phyloP scores from a whole-genome alignment of 2,113 vertebrate genomes.

The Tichodroma muraria region DNA sequence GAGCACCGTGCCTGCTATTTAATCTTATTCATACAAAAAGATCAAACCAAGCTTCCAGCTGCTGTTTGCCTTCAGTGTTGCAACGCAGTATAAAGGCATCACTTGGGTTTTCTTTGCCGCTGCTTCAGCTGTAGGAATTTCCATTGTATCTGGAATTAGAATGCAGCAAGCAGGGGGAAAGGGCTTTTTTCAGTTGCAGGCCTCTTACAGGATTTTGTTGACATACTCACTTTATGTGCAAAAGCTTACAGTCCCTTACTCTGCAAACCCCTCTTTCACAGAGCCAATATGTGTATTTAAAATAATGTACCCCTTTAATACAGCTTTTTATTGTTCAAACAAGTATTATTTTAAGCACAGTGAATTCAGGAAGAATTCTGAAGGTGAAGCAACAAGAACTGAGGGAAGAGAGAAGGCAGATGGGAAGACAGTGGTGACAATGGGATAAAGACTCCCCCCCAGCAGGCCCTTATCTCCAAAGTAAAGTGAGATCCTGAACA shows the following conservation, averaged over 20 bases:
- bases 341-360: constrained; percentile 22
- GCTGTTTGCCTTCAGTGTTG: neutral
- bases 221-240: neutral
- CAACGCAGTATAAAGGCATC: neutral
- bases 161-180: neutral
- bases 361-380: neutral
- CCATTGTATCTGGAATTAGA: neutral
- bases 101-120: neutral
- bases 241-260: neutral
- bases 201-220: constrained; percentile 8
- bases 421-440: neutral
- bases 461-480: neutral
- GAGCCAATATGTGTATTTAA: neutral
- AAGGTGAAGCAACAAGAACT: neutral
- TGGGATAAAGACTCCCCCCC: neutral
- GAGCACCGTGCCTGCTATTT: neutral
- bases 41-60: constrained; percentile 17
- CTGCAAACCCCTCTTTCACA: neutral
- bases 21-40: neutral
- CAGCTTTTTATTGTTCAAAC: constrained; percentile 19
- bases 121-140: neutral
- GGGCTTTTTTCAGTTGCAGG: neutral
- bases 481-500: neutral
- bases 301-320: neutral
- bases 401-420: neutral